Conservation (phyloP, 2,113 vertebrate genomes). For the Rutilus rutilus region DNA sequence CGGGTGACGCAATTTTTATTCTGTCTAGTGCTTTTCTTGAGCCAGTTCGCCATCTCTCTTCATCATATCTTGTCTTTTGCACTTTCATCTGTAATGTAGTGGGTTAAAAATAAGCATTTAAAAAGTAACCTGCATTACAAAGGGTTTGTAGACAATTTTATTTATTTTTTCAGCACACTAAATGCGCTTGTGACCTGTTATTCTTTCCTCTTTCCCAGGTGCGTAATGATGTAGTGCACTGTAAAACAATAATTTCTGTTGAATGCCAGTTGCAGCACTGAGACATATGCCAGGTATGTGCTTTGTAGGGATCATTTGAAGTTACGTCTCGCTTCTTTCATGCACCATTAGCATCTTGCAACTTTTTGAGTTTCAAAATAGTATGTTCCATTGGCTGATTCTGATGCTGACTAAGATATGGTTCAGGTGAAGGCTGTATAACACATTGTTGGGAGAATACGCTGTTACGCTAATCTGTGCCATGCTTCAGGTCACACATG, state of each 20-base stretch:
- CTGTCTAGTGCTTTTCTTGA: too few relatives aligned
- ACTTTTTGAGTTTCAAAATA: slow-evolving; percentile 25
- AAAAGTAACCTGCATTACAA: not conserved
- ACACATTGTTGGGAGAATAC: not conserved
- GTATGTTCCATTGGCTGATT: slow-evolving; percentile 19
- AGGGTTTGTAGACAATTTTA: not conserved
- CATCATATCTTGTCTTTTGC: not conserved
- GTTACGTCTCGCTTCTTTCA: slow-evolving; percentile 31
- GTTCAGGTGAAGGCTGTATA: slow-evolving; percentile 34
- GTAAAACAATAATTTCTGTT: not conserved
- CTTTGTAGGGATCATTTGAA: slow-evolving; percentile 47
- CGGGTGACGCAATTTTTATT: too few relatives aligned
- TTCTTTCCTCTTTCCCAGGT: not conserved
- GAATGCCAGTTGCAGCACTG: slow-evolving; percentile 2
- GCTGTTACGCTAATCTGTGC: not conserved
- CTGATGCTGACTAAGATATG: slow-evolving; percentile 29
- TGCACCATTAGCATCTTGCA: slow-evolving; percentile 46
- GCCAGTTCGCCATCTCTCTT: not conserved
- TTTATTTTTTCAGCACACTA: not conserved
- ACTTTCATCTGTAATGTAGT: not conserved
- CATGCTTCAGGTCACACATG: not conserved
- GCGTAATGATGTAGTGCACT: not conserved
- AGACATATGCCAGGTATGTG: slow-evolving; percentile 37
- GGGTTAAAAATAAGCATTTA: not conserved
- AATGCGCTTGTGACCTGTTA: not conserved